Percentiles rank a stretch among this genome's conserved stretches.
These are phyloP conservation scores for Discoglossus pictus DNA, from an alignment of 2,797 vertebrate genomes.

Conservation along the genomic window DNA sequence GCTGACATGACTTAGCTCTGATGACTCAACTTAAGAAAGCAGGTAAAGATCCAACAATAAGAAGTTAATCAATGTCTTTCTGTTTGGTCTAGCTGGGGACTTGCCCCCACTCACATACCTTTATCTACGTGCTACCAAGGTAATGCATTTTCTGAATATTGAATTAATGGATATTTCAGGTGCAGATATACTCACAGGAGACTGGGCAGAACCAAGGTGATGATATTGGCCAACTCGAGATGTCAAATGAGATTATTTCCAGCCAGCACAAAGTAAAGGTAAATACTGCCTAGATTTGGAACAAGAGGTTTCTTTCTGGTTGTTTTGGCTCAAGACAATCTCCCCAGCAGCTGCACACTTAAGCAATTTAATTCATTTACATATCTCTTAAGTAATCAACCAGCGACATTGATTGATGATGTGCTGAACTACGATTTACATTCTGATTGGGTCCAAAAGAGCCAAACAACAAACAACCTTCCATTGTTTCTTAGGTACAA, in stretches of 20 bases:
- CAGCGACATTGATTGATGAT: slow-evolving; percentile 32
- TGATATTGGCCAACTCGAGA: not conserved
- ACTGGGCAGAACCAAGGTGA: not conserved
- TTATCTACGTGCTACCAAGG: too few relatives aligned
- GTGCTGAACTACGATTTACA: slow-evolving; percentile 7
- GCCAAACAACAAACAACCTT: too few relatives aligned
- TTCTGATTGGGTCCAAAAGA: not conserved
- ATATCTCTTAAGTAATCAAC: slow-evolving; percentile 31
- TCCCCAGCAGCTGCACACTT: slow-evolving; percentile 29
- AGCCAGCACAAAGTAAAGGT: slow-evolving; percentile 5
- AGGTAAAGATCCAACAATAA: slow-evolving; percentile 29
- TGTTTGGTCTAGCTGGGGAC: slow-evolving; percentile 9
- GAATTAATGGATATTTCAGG: too few relatives aligned
- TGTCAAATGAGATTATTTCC: slow-evolving; percentile 14
- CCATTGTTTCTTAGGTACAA: too few relatives aligned
- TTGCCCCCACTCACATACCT: too few relatives aligned
- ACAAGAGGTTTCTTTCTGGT: slow-evolving; percentile 17
- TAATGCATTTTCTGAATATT: too few relatives aligned
- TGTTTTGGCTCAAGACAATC: slow-evolving; percentile 22
- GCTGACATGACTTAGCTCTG: slow-evolving; percentile 2
- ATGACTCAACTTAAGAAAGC: slow-evolving; percentile 33
- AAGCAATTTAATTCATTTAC: slow-evolving; percentile 34
- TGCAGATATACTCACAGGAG: too few relatives aligned
- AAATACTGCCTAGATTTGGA: slow-evolving; percentile 10
- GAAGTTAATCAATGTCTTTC: not conserved